These are phyloP conservation scores for Omphaloscelis lunosa DNA, from an alignment of 2,888 invertebrate species.

Conservation along the genomic window DNA sequence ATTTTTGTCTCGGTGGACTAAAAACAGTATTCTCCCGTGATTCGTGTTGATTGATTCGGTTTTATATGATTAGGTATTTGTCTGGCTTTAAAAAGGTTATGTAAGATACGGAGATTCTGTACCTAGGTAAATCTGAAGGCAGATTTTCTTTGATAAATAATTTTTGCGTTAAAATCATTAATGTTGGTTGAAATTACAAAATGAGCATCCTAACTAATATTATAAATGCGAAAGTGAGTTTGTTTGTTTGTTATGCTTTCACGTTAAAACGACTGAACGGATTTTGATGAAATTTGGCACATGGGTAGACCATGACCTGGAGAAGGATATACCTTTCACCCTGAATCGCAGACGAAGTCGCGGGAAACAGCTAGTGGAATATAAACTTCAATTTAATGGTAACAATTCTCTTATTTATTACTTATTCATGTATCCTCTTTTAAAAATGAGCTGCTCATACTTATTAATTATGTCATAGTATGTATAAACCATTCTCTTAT, in stretches of 20 bases:
- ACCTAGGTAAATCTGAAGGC: not conserved
- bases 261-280: no score
- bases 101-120: not conserved
- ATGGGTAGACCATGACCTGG: no score
- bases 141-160: not conserved
- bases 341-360: no score
- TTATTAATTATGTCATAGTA: no score
- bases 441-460: no score
- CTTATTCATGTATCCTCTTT: not conserved
- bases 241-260: no score
- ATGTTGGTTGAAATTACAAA: not conserved
- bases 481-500: no score
- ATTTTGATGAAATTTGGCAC: no score
- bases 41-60: slow-evolving; percentile 30
- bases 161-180: not conserved
- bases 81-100: slow-evolving; percentile 22
- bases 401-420: not conserved
- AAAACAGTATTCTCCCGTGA: slow-evolving; percentile 24
- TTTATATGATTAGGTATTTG: slow-evolving; percentile 9
- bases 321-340: no score
- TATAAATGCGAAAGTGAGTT: no score
- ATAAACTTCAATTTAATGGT: not conserved
- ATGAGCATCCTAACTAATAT: not conserved
- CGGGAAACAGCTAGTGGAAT: not conserved
- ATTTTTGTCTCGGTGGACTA: slow-evolving; percentile 33